Evolutionary conservation across 2,888 invertebrate genomes (phyloP).

Genomic region (Oligia strigilis): DNA sequence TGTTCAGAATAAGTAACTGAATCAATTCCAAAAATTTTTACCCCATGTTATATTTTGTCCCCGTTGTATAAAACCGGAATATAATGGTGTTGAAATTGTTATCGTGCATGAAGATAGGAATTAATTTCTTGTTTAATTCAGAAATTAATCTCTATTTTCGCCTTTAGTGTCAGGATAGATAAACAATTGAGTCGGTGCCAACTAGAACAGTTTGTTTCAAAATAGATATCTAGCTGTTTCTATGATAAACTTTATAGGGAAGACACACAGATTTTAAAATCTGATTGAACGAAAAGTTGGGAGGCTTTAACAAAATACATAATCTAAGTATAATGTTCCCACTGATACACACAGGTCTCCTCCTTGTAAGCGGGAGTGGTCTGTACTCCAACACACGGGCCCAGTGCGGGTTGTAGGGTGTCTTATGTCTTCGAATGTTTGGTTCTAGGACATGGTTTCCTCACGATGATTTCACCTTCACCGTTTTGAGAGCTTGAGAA

Average conservation of each 20-base stretch:
- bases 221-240: slow-evolving; percentile 48
- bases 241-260: slow-evolving; percentile 8
- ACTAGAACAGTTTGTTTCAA: slow-evolving; percentile 53
- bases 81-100: slow-evolving; percentile 16
- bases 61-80: background rate
- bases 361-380: too few species aligned
- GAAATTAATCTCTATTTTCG: slow-evolving; percentile 50
- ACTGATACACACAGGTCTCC: background rate
- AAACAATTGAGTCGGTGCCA: slow-evolving; percentile 65
- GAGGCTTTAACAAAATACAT: background rate
- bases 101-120: slow-evolving; percentile 22
- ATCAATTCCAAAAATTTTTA: too few species aligned
- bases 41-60: too few species aligned
- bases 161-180: slow-evolving; percentile 58
- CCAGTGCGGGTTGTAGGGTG: too few species aligned
- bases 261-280: background rate
- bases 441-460: background rate
- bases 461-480: background rate
- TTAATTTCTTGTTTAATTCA: slow-evolving; percentile 33
- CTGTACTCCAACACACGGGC: too few species aligned
- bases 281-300: background rate
- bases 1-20: too few species aligned
- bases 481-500: background rate
- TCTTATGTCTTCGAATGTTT: background rate
- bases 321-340: too few species aligned